Conservation (phyloP, 2,888 invertebrate species). For the Schizaphis graminum region DNA sequence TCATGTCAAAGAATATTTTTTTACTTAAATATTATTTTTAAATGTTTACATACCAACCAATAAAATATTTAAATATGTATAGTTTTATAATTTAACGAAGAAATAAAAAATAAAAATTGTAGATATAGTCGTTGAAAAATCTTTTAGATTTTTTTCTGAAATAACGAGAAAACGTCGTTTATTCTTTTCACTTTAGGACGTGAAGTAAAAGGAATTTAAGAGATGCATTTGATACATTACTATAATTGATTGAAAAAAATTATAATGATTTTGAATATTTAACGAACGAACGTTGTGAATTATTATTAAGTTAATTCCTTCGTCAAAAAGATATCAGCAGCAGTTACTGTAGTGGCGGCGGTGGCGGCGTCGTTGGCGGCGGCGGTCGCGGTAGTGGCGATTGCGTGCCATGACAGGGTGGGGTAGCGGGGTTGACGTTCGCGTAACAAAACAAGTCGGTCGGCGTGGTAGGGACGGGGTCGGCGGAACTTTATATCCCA, state of each 20-base stretch:
- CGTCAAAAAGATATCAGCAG: neutral
- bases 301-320: conserved; percentile 18
- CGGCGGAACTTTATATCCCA: conserved; percentile 19
- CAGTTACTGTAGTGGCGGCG: too few species aligned
- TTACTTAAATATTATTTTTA: neutral
- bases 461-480: neutral
- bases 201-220: neutral
- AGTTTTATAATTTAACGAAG: neutral
- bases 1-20: neutral
- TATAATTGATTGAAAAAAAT: conserved; percentile 25
- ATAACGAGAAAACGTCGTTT: neutral
- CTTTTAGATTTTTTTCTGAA: neutral
- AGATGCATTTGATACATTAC: neutral
- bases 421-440: neutral
- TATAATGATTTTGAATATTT: conserved; percentile 22
- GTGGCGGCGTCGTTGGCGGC: neutral
- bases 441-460: neutral
- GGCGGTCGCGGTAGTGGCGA: neutral
- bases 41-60: neutral
- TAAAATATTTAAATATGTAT: neutral
- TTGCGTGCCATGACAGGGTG: neutral
- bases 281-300: neutral
- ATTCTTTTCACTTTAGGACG: neutral
- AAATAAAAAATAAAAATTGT: neutral
- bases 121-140: neutral